A percentile compares a stretch with the other conserved stretches of the same genome.
phyloP scores from a whole-genome alignment of 2,113 vertebrate species.

The Dasyornis broadbenti region DNA sequence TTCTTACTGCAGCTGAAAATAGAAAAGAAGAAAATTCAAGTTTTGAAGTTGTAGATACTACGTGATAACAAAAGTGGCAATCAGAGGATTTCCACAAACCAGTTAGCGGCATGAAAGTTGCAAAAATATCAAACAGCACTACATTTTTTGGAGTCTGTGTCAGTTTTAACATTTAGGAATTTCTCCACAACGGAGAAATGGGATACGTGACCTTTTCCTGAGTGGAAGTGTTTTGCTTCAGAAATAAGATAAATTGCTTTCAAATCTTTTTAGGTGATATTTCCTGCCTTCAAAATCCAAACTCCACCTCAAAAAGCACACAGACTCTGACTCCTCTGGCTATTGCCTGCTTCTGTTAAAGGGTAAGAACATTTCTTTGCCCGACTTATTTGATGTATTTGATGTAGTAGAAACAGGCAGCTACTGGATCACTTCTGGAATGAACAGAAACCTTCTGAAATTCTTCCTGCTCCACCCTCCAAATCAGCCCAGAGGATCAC shows the following conservation, averaged over 20 bases:
- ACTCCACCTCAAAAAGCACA: neutral
- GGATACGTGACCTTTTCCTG: neutral
- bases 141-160: neutral
- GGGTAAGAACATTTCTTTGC: neutral
- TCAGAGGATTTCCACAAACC: neutral
- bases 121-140: neutral
- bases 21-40: neutral
- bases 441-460: neutral
- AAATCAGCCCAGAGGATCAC: neutral
- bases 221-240: neutral
- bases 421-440: neutral
- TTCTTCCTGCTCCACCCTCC: neutral
- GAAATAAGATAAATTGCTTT: neutral
- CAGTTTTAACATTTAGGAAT: neutral
- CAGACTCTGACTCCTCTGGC: neutral
- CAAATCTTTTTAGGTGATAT: neutral
- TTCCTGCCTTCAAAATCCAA: neutral
- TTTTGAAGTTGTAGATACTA: neutral
- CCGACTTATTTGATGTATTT: neutral
- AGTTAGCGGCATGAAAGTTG: neutral
- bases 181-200: neutral
- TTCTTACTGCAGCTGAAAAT: neutral
- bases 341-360: neutral
- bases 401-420: neutral
- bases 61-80: neutral